phyloP scores from a whole-genome alignment of 1,140 invertebrate species.

The Zaprionus davidi region DNA sequence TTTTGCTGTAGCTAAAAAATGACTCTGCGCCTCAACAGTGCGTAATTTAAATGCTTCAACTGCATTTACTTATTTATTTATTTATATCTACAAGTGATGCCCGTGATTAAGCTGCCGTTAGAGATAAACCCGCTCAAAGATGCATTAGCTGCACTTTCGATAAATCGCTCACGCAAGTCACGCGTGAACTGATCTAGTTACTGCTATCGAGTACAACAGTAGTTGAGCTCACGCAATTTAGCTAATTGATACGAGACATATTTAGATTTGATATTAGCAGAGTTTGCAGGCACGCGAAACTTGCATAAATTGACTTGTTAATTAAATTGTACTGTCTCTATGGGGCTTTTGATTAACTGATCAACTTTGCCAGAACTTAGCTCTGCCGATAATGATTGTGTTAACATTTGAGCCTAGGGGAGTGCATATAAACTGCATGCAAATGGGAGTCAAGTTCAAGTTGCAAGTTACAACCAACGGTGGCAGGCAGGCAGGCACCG shows the following conservation, averaged over 20 bases:
- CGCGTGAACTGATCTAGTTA: neutral
- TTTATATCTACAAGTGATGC: neutral
- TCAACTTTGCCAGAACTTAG: neutral
- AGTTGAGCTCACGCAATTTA: neutral
- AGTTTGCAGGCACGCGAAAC: neutral
- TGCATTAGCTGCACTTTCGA: neutral
- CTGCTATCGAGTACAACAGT: neutral
- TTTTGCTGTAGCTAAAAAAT: conserved; percentile 56
- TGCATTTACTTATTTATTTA: neutral
- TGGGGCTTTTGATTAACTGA: neutral
- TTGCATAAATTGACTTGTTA: neutral
- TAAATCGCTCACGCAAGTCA: neutral
- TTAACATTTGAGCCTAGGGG: conserved; percentile 33
- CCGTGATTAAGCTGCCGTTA: neutral
- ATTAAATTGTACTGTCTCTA: conserved; percentile 2
- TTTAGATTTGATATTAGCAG: neutral
- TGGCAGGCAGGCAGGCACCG: neutral
- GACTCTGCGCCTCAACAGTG: conserved; percentile 45
- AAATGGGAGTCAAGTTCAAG: conserved; percentile 33
- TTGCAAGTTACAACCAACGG: neutral
- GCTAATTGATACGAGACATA: conserved; percentile 6
- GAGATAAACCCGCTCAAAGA: neutral
- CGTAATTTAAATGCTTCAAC: neutral
- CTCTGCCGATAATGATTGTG: conserved; percentile 33
- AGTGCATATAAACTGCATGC: conserved; percentile 21